phyloP scores from a whole-genome alignment of 2,113 vertebrate genomes.

The Morone saxatilis region DNA sequence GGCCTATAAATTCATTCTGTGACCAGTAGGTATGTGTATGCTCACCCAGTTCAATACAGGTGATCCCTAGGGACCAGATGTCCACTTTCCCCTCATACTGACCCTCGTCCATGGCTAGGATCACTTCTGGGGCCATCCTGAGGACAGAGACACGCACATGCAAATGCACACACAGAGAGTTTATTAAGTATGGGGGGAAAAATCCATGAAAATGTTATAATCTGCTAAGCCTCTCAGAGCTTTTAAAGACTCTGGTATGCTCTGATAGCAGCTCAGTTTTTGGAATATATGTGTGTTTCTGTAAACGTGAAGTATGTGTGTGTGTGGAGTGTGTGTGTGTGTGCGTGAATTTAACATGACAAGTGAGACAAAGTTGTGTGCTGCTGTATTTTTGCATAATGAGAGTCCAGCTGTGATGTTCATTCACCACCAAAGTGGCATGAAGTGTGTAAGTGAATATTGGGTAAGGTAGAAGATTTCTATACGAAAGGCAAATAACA shows the following conservation, averaged over 20 bases:
- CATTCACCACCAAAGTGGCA: conserved; percentile 32
- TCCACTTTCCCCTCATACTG: conserved; percentile 99
- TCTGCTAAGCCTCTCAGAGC: conserved; percentile 73
- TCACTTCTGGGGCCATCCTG: conserved; percentile 99
- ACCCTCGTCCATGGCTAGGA: conserved; percentile 99
- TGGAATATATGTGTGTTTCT: conserved; percentile 46
- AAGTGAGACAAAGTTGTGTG: conserved; percentile 27
- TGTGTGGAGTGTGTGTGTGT: neutral
- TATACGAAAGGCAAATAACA: neutral
- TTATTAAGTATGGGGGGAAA: conserved; percentile 47
- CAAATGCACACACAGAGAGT: conserved; percentile 32
- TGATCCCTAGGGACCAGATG: conserved; percentile 98
- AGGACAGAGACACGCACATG: conserved; percentile 30
- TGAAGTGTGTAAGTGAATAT: neutral
- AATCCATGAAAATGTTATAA: conserved; percentile 72
- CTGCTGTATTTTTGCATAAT: conserved; percentile 9
- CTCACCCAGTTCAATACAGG: conserved; percentile 98
- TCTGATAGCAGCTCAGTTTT: conserved; percentile 67
- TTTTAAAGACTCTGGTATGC: conserved; percentile 69
- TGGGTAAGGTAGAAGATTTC: neutral
- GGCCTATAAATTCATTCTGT: neutral
- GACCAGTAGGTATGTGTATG: neutral
- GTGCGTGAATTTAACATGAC: conserved; percentile 9
- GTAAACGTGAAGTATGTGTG: conserved; percentile 6
- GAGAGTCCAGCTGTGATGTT: conserved; percentile 24